Evolutionary conservation across 2,888 invertebrate species (phyloP), one percentile per base, ranked within the genome.

Genomic region (Lampropteryx suffumata): DNA sequence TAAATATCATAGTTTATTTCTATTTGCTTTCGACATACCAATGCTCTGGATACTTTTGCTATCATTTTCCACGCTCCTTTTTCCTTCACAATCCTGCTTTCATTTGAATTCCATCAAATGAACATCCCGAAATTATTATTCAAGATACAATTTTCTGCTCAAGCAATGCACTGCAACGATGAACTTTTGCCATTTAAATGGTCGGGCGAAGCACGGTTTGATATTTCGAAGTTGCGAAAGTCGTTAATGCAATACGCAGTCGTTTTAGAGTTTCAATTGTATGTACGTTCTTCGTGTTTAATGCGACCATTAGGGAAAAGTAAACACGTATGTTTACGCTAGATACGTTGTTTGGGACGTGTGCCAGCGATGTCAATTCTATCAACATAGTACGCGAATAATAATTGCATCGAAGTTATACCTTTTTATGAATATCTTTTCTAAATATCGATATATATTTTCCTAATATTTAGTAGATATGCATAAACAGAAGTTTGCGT

Each of bases 181-280:
- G 65, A 76, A 79, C 77, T 79, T 77, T 77, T 55, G 69, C 71
- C 71, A 79, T 79, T 76, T 72, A 65, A 63, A 61, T 69, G 59
- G 60, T 63, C 55, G 56, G 57, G 57, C 64, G 64, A 65, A 63
- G 60, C 64, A 66, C 62, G 65, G 64, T 69, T 69, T 76, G 73
- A 73, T 75, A 76, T 75, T 75, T 73, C 64, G 57, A 55, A 71
- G 69, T 72, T 74, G 62, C 70, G 45, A 59, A 64, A 52, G 63
- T 66, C 59, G 66, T 68, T 73, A 69, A 69, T 70, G 65, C 69
- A 67, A 65, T 73, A 63, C 60, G 42, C 42, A 61, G 57, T 52
- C 51, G 50, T 60, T 57, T 52, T 43, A 52, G 54, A 54, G 61
- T 62, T 58, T 64, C 69, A 67, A 69, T 67, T 68, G 65, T 65